Evolutionary conservation across 2,797 vertebrate genomes (phyloP).

Genomic region (Columba guinea): DNA sequence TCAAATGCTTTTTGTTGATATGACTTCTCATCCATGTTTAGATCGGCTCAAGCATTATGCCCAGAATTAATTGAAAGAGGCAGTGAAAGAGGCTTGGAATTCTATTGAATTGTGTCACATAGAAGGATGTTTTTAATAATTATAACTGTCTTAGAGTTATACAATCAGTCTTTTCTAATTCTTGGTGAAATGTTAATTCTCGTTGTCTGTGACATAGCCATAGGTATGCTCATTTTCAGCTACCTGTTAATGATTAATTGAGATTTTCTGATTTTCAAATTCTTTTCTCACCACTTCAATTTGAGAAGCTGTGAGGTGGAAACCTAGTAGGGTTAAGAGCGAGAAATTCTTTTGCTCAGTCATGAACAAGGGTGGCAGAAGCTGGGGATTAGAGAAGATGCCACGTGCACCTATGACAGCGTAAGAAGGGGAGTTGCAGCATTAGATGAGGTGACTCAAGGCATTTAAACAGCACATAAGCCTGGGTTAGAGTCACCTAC

Average conservation of each 20-base stretch:
- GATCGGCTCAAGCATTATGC: not conserved
- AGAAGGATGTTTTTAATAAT: not conserved
- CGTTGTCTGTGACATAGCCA: not conserved
- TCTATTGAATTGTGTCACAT: not conserved
- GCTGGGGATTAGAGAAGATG: not conserved
- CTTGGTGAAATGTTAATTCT: not conserved
- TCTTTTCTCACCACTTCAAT: not conserved
- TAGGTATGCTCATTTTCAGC: not conserved
- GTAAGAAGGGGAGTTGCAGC: not conserved
- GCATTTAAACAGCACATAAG: not conserved
- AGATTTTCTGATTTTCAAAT: not conserved
- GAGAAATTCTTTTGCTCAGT: not conserved
- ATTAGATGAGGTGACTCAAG: not conserved
- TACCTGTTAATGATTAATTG: not conserved
- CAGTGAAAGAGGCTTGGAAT: not conserved
- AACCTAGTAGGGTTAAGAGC: not conserved
- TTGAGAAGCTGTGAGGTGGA: not conserved
- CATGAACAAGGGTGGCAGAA: not conserved
- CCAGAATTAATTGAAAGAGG: not conserved
- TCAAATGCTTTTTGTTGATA: not conserved
- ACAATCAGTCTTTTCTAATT: not conserved
- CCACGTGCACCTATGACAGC: not conserved
- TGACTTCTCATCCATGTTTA: not conserved
- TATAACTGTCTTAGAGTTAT: not conserved
- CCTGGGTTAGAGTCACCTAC: not conserved